Conservation (phyloP, 2,113 vertebrate genomes). For the Lucifuga dentata region DNA sequence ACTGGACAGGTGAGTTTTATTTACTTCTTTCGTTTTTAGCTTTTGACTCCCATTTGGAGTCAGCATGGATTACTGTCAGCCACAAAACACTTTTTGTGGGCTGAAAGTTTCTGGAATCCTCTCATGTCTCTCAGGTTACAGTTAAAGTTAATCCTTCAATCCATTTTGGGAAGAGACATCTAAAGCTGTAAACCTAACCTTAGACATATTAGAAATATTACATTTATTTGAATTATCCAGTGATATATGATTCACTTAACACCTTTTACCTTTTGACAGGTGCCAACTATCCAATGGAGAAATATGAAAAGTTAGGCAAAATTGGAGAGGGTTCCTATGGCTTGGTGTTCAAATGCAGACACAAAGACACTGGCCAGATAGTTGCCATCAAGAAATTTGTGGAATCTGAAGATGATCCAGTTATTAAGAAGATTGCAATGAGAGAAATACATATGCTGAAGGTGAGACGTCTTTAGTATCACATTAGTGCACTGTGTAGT, state of each 20-base stretch:
- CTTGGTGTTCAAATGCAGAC: slow-evolving; percentile 90
- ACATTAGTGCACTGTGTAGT: background rate
- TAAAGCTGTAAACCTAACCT: too few relatives aligned
- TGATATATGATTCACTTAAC: too few relatives aligned
- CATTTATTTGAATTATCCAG: too few relatives aligned
- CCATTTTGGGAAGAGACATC: too few relatives aligned
- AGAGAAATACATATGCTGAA: slow-evolving; percentile 90
- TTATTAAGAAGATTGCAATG: slow-evolving; percentile 90
- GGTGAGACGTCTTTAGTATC: slow-evolving; percentile 70
- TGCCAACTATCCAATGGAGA: slow-evolving; percentile 82
- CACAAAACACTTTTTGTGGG: too few relatives aligned
- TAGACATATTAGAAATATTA: too few relatives aligned
- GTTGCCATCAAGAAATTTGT: slow-evolving; percentile 92
- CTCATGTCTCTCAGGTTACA: too few relatives aligned
- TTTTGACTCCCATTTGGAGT: too few relatives aligned
- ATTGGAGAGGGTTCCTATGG: slow-evolving; percentile 92
- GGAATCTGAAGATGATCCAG: slow-evolving; percentile 89
- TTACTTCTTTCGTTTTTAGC: background rate
- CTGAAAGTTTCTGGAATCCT: too few relatives aligned
- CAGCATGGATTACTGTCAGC: too few relatives aligned
- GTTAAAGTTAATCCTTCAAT: too few relatives aligned
- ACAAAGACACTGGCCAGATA: slow-evolving; percentile 86
- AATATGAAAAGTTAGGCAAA: slow-evolving; percentile 89
- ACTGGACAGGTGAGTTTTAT: slow-evolving; percentile 31
- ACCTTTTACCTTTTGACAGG: slow-evolving; percentile 23